These are phyloP conservation scores for Helicoverpa zea DNA, from an alignment of 1,140 invertebrate species.

Conservation along the genomic window DNA sequence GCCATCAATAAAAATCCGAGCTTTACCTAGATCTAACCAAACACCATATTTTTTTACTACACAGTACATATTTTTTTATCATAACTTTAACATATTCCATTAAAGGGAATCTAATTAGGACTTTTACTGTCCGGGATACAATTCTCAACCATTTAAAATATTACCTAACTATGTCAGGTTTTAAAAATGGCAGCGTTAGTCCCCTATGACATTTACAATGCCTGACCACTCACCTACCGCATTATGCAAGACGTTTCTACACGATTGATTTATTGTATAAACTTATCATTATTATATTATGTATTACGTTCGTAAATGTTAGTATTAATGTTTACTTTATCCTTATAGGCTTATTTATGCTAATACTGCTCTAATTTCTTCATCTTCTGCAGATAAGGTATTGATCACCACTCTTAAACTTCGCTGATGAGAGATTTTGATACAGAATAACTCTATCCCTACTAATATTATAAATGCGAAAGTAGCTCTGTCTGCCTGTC, in stretches of 20 bases:
- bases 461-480: no score
- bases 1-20: no score
- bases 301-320: not conserved
- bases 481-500: no score
- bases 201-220: constrained; percentile 24
- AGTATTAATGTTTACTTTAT: not conserved
- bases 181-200: constrained; percentile 14
- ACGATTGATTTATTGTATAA: constrained; percentile 16
- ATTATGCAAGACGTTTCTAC: constrained; percentile 11
- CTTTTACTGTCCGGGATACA: not conserved
- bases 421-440: no score
- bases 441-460: no score
- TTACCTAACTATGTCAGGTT: not conserved
- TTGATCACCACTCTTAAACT: no score
- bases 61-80: no score
- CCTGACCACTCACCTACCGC: constrained; percentile 9
- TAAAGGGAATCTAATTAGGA: not conserved
- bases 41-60: no score
- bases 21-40: no score
- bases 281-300: not conserved
- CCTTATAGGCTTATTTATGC: not conserved
- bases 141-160: not conserved
- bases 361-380: no score
- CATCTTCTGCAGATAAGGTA: no score
- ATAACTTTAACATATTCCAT: no score